phyloP scores from a whole-genome alignment of 2,888 invertebrate species.

The Desoria tigrina region DNA sequence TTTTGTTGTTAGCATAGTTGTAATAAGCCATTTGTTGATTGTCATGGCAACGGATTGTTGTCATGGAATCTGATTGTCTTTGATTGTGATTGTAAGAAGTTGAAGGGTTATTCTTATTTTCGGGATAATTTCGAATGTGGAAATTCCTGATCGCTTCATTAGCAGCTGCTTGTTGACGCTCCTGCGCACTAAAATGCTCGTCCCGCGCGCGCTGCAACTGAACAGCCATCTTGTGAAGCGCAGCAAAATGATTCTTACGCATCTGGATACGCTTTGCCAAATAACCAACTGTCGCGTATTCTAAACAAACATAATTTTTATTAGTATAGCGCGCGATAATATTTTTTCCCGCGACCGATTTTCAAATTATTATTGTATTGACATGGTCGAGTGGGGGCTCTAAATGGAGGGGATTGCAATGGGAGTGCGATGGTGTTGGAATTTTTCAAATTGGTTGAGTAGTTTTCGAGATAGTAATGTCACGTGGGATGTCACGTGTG shows the following conservation, averaged over 20 bases:
- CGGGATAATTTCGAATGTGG: constrained; percentile 2
- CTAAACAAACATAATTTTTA: too few relatives aligned
- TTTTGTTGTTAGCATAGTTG: constrained; percentile 57
- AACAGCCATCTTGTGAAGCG: constrained; percentile 86
- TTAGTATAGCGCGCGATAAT: too few relatives aligned
- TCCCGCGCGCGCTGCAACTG: constrained; percentile 63
- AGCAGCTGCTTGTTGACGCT: constrained; percentile 21
- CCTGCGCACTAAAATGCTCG: constrained; percentile 40
- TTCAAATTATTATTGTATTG: constrained; percentile 11
- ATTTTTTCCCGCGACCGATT: too few relatives aligned
- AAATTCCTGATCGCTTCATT: constrained; percentile 9
- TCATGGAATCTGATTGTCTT: constrained; percentile 2
- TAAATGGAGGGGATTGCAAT: too few relatives aligned
- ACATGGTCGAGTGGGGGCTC: too few relatives aligned
- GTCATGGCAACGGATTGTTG: not conserved
- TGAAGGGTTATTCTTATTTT: constrained; percentile 3
- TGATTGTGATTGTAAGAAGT: constrained; percentile 20
- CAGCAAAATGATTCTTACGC: constrained; percentile 87
- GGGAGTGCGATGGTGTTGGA: too few relatives aligned
- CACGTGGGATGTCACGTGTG: too few relatives aligned
- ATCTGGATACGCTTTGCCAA: constrained; percentile 96
- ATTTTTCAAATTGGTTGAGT: not conserved
- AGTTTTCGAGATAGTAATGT: too few relatives aligned
- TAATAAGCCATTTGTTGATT: not conserved
- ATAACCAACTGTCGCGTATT: constrained; percentile 96